Percentiles rank a stretch among this genome's conserved stretches.
phyloP scores from a whole-genome alignment of 1,140 invertebrate genomes.

The Popillia japonica region DNA sequence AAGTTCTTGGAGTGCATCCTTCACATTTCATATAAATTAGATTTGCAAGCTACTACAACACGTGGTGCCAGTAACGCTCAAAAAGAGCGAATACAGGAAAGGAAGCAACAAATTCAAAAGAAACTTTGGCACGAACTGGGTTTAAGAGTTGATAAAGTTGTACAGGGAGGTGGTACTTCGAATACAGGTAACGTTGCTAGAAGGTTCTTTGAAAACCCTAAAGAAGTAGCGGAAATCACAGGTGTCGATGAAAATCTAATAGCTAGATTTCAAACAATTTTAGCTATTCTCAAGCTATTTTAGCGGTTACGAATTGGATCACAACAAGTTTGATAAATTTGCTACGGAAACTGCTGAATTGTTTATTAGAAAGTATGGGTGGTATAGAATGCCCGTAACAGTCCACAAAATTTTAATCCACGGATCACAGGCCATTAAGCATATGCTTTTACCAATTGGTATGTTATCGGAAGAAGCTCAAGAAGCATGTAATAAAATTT shows the following conservation, averaged over 20 bases:
- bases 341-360: constrained; percentile 35
- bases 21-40: neutral
- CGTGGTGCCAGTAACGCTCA: neutral
- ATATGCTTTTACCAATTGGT: constrained; percentile 39
- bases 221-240: constrained; percentile 50
- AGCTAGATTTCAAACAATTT: constrained; percentile 27
- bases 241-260: constrained; percentile 56
- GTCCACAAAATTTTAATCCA: constrained; percentile 50
- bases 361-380: constrained; percentile 41
- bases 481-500: constrained; percentile 20
- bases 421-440: constrained; percentile 37
- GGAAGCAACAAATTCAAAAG: constrained; percentile 2
- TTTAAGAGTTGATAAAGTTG: constrained; percentile 53
- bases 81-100: neutral
- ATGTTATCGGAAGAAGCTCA: constrained; percentile 40
- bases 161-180: constrained; percentile 54
- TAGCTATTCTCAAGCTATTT: constrained; percentile 43
- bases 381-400: constrained; percentile 49
- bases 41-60: neutral
- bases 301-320: constrained; percentile 39
- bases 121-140: neutral
- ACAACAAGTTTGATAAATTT: neutral
- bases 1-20: neutral
- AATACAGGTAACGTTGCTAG: constrained; percentile 59
- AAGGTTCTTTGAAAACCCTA: constrained; percentile 56